Evolutionary conservation across 2,113 vertebrate genomes (phyloP).

Genomic region (Megaleporinus macrocephalus): DNA sequence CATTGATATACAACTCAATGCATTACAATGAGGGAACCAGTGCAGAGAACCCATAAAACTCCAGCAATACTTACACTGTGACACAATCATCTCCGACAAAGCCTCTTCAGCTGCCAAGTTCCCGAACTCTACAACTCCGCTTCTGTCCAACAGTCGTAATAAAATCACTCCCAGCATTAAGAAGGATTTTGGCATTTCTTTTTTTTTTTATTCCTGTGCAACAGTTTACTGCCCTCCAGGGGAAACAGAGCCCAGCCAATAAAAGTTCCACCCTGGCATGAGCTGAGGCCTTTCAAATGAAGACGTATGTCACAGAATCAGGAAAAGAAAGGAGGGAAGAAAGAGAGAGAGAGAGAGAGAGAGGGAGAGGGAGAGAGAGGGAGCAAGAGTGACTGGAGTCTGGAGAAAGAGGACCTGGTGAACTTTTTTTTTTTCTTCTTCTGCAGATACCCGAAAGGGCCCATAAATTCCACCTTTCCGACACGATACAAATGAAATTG

Average conservation of each 20-base stretch:
- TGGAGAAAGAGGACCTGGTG: slow-evolving; percentile 56
- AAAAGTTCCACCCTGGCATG: slow-evolving; percentile 78
- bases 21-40: slow-evolving; percentile 34
- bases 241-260: slow-evolving; percentile 75
- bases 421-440: slow-evolving; percentile 63
- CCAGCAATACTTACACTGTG: slow-evolving; percentile 49
- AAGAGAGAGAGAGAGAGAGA: slow-evolving; percentile 48
- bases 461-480: slow-evolving; percentile 76
- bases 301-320: slow-evolving; percentile 76
- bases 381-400: slow-evolving; percentile 15
- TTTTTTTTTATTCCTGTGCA: slow-evolving; percentile 68
- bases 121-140: slow-evolving; percentile 62
- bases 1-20: not conserved
- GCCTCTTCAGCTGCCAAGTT: slow-evolving; percentile 68
- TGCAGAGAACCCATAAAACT: slow-evolving; percentile 37
- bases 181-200: slow-evolving; percentile 76
- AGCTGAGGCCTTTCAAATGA: slow-evolving; percentile 77
- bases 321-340: slow-evolving; percentile 44
- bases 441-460: slow-evolving; percentile 71
- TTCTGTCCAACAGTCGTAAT: slow-evolving; percentile 74
- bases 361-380: slow-evolving; percentile 32
- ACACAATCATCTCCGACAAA: slow-evolving; percentile 50
- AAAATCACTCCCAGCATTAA: slow-evolving; percentile 76
- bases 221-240: slow-evolving; percentile 75
- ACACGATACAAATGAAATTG: slow-evolving; percentile 75